Evolutionary conservation across 2,113 vertebrate species (phyloP).

Genomic region (Suricata suricatta): DNA sequence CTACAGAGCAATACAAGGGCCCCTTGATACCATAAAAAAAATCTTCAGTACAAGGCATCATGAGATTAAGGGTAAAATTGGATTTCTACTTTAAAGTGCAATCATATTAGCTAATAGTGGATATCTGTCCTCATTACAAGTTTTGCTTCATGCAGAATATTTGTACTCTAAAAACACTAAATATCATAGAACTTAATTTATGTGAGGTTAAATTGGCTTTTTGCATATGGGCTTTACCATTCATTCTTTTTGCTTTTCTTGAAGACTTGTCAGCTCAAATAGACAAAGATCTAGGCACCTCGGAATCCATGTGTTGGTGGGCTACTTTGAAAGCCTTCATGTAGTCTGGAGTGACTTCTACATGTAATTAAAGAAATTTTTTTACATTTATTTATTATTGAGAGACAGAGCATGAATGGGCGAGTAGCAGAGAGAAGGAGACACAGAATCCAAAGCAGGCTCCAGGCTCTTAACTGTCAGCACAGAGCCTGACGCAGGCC

Average conservation of each 20-base stretch:
- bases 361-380: too few relatives aligned
- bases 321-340: not conserved
- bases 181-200: not conserved
- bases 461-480: too few relatives aligned
- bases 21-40: slow-evolving; percentile 44
- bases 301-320: not conserved
- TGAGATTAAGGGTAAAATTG: slow-evolving; percentile 41
- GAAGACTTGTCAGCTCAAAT: not conserved
- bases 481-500: too few relatives aligned
- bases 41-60: slow-evolving; percentile 2
- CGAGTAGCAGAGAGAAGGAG: too few relatives aligned
- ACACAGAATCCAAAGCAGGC: too few relatives aligned
- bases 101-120: not conserved
- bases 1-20: slow-evolving; percentile 49
- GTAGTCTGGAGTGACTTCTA: not conserved
- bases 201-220: not conserved
- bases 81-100: slow-evolving; percentile 52
- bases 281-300: not conserved
- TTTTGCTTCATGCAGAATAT: not conserved
- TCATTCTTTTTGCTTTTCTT: not conserved
- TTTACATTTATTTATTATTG: too few relatives aligned
- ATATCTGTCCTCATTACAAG: not conserved
- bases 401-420: too few relatives aligned
- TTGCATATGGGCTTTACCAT: not conserved
- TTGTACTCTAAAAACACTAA: not conserved